Conservation (phyloP, 2,113 vertebrate genomes). For the Melanerpes formicivorus region DNA sequence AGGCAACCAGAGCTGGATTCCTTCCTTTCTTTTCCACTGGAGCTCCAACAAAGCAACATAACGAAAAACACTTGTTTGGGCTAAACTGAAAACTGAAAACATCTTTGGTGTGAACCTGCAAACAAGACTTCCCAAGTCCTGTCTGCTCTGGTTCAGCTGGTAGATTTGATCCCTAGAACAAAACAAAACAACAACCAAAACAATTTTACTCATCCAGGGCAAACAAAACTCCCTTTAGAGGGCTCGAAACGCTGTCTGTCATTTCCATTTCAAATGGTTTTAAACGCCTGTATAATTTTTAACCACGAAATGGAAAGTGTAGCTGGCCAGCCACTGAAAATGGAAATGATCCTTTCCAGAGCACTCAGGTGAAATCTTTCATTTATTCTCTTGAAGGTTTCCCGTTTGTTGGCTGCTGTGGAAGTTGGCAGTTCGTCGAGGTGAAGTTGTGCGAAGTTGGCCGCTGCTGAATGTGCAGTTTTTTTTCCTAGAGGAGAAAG, state of each 20-base stretch:
- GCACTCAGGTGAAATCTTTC: background rate
- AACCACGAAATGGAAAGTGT: background rate
- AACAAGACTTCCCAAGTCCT: slow-evolving; percentile 23
- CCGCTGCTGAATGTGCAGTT: slow-evolving; percentile 36
- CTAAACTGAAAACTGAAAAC: slow-evolving; percentile 43
- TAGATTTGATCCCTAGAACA: background rate
- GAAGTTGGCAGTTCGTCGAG: background rate
- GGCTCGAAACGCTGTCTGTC: background rate
- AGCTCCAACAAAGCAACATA: background rate
- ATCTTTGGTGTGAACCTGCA: slow-evolving; percentile 60
- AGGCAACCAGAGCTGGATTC: background rate
- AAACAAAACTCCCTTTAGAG: slow-evolving; percentile 31
- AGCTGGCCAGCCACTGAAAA: background rate
- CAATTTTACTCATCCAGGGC: slow-evolving; percentile 21
- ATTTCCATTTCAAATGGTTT: slow-evolving; percentile 38
- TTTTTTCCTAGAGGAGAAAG: background rate
- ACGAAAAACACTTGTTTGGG: slow-evolving; percentile 25
- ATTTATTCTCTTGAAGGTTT: slow-evolving; percentile 16
- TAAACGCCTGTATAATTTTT: slow-evolving; percentile 35
- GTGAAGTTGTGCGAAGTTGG: slow-evolving; percentile 39
- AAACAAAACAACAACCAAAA: background rate
- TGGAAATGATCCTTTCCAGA: slow-evolving; percentile 3
- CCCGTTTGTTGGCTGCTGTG: slow-evolving; percentile 7
- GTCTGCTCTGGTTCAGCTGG: background rate
- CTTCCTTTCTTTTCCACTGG: background rate